Evolutionary conservation across 2,888 invertebrate species (phyloP).

Genomic region (Dynastes tityus): DNA sequence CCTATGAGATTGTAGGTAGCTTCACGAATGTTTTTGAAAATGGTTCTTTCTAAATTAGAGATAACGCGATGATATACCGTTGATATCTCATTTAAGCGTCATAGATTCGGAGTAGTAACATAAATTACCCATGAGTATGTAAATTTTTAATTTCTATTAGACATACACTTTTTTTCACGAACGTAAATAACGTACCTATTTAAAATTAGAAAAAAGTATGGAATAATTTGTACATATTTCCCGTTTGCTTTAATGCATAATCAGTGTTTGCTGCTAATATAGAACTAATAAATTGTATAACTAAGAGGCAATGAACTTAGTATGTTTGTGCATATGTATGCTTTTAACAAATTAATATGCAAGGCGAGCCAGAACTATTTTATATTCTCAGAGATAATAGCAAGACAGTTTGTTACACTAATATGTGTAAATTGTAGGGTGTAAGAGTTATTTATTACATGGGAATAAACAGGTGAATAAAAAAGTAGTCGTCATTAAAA

Average conservation of each 20-base stretch:
- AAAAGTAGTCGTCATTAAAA: no score
- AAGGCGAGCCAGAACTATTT: no score
- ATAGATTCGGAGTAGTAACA: slow-evolving; percentile 18
- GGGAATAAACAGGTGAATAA: no score
- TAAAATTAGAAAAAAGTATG: slow-evolving; percentile 23
- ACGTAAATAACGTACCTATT: slow-evolving; percentile 32
- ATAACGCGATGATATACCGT: not conserved
- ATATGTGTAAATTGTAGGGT: not conserved
- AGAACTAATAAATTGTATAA: slow-evolving; percentile 19
- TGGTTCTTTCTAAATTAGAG: no score
- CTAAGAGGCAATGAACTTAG: not conserved
- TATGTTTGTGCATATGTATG: slow-evolving; percentile 14
- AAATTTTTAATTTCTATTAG: slow-evolving; percentile 24
- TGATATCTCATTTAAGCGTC: not conserved
- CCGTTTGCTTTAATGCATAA: slow-evolving; percentile 4
- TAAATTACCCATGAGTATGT: slow-evolving; percentile 14
- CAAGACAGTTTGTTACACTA: no score
- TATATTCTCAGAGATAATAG: no score
- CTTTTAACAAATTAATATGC: slow-evolving; percentile 2
- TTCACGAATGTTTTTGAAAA: no score
- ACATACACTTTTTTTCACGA: not conserved
- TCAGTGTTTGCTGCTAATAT: slow-evolving; percentile 1
- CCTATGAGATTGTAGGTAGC: no score
- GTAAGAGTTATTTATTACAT: no score
- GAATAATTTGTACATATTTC: slow-evolving; percentile 21